Conservation (phyloP, 2,888 invertebrate species). For the Sussaba pulchella region DNA sequence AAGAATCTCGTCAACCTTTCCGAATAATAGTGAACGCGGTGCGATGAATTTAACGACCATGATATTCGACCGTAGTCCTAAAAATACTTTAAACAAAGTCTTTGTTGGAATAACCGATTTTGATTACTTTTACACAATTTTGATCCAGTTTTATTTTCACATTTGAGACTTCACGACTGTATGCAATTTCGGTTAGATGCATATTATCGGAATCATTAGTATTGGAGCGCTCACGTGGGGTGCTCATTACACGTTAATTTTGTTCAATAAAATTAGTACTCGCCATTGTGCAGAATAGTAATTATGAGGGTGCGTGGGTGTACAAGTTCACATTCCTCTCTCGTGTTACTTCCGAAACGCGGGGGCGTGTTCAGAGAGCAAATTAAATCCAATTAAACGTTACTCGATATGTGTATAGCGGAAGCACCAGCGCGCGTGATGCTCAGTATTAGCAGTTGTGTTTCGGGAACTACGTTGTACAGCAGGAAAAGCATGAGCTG, state of each 20-base stretch:
- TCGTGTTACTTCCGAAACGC: conserved; percentile 55
- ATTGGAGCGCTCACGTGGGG: not conserved
- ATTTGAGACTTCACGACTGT: not conserved
- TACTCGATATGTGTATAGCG: conserved; percentile 56
- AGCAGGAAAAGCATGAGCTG: conserved; percentile 5
- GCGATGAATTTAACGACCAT: no score
- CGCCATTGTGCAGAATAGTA: conserved; percentile 15
- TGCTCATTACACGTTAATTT: conserved; percentile 35
- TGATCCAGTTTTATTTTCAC: conserved; percentile 7
- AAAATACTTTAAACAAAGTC: no score
- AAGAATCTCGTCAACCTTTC: no score
- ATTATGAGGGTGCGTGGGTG: conserved; percentile 30
- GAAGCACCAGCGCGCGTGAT: conserved; percentile 6
- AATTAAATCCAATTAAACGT: conserved; percentile 67
- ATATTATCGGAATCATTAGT: conserved; percentile 18
- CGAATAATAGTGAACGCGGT: no score
- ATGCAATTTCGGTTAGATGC: not conserved
- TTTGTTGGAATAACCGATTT: no score
- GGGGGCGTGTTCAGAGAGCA: conserved; percentile 48
- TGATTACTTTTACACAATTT: no score
- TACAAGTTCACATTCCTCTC: conserved; percentile 15
- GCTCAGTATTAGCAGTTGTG: conserved; percentile 25
- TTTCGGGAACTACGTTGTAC: not conserved
- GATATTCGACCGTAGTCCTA: no score
- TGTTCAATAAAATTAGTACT: conserved; percentile 39